These are phyloP conservation scores for Ceratina japonica DNA, from an alignment of 1,140 invertebrate genomes.

Conservation along the genomic window DNA sequence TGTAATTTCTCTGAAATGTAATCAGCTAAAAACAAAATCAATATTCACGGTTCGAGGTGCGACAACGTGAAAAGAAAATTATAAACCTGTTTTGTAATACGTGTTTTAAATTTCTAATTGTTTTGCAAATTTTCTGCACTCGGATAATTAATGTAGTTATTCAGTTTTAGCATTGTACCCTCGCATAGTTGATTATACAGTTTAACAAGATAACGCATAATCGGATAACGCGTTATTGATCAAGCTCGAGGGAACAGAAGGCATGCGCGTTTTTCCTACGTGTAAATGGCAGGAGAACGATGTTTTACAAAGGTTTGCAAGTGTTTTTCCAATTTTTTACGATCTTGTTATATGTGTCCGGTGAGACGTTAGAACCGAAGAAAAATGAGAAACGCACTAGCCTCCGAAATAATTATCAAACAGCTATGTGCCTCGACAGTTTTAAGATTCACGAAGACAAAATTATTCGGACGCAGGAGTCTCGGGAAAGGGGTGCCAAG, in stretches of 20 bases:
- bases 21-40: no score
- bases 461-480: constrained; percentile 94
- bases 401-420: constrained; percentile 61
- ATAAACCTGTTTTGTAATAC: not conserved
- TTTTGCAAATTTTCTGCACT: not conserved
- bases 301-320: constrained; percentile 65
- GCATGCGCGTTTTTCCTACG: constrained; percentile 40
- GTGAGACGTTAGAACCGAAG: constrained; percentile 51
- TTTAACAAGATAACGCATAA: constrained; percentile 15
- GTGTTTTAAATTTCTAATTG: not conserved
- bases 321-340: constrained; percentile 68
- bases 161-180: not conserved
- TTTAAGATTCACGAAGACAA: constrained; percentile 93
- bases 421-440: constrained; percentile 80
- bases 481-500: constrained; percentile 90
- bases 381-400: constrained; percentile 63
- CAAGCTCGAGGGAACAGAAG: not conserved
- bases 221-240: constrained; percentile 44
- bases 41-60: no score
- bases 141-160: no score
- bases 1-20: no score
- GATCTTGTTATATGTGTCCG: constrained; percentile 63
- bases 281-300: constrained; percentile 50
- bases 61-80: not conserved
- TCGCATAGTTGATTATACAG: not conserved